phyloP scores from a whole-genome alignment of 2,888 invertebrate genomes.

The Perithous albicinctus region DNA sequence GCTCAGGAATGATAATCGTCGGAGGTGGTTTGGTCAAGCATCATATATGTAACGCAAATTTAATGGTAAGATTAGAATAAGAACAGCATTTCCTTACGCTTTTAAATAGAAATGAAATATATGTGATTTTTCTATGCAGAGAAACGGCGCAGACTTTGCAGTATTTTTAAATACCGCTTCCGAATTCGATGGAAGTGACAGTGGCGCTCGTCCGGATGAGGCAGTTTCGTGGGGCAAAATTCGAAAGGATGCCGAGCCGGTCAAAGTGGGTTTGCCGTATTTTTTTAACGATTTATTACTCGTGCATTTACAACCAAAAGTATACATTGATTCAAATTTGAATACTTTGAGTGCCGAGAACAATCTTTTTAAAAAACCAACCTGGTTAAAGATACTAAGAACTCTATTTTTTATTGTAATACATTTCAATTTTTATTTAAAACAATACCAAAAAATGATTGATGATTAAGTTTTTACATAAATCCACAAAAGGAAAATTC shows the following conservation, averaged over 20 bases:
- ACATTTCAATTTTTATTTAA: too few species aligned
- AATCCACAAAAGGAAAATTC: too few species aligned
- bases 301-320: too few species aligned
- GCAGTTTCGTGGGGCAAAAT: slow-evolving; percentile 99
- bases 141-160: slow-evolving; percentile 98
- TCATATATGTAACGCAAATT: slow-evolving; percentile 99
- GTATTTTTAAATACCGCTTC: slow-evolving; percentile 98
- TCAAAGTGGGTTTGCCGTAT: slow-evolving; percentile 88
- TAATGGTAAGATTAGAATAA: slow-evolving; percentile 90
- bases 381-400: too few species aligned
- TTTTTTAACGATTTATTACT: too few species aligned
- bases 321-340: too few species aligned
- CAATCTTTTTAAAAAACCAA: too few species aligned
- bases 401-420: too few species aligned
- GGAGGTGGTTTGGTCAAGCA: slow-evolving; percentile 99
- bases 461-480: too few species aligned
- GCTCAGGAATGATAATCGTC: slow-evolving; percentile 98
- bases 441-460: too few species aligned
- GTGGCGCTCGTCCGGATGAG: slow-evolving; percentile 99
- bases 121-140: slow-evolving; percentile 85
- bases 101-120: neutral
- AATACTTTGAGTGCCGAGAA: too few species aligned
- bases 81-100: slow-evolving; percentile 24
- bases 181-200: slow-evolving; percentile 99
- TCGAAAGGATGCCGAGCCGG: slow-evolving; percentile 93